Base-by-base conservation (phyloP, 2,113 vertebrate species). In the Pangasianodon hypophthalmus region DNA sequence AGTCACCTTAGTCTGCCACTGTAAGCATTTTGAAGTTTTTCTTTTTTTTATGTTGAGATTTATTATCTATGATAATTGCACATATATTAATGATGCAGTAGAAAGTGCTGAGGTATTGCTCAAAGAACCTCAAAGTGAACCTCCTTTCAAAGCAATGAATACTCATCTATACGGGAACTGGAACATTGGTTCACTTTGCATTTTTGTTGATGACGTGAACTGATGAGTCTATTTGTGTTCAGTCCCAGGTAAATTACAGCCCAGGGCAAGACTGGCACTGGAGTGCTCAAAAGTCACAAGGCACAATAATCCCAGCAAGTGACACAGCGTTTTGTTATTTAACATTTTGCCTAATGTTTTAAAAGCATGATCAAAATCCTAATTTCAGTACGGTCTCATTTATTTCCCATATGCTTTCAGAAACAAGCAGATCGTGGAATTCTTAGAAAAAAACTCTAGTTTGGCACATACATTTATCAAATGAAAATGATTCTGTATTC, bases 401-500 rank as follows among this genome's bases (percentile, higher is more conserved):
- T 26, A 62, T 64, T 4, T 41, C 41, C 16, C 41, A 5, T 10
- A 80, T 64, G 8, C 18, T 29, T 58, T 48, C 9, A 46, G 56
- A 87, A 87, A 87, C 18, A 64, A 50, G 58, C 8, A 88, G 16
- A 62, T 69, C 8, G 13, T 21, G 8, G 24, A 50, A 79, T 1
- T 5, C 19, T 48, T 13, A 4, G 5, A 1, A 19, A 50, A 29
- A 37, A 37, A 37, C 37, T 50, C 19, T 11, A 77, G 0, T 44
- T 75, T 44, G 19, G 18, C 2, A 24, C 75, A 75, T 79, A 64
- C 56, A 80, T 32, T 56, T 29, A 80, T 16, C 48, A 24, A 21
- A 46, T 16, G 86, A 77, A 46, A 48, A 64, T 88, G 52, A 88
- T 29, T 58, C 64, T 84, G 50, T n/a, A 67, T 64, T 88, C 50